Evolutionary conservation across 2,113 vertebrate genomes (phyloP).

Genomic region (Barbus barbus): DNA sequence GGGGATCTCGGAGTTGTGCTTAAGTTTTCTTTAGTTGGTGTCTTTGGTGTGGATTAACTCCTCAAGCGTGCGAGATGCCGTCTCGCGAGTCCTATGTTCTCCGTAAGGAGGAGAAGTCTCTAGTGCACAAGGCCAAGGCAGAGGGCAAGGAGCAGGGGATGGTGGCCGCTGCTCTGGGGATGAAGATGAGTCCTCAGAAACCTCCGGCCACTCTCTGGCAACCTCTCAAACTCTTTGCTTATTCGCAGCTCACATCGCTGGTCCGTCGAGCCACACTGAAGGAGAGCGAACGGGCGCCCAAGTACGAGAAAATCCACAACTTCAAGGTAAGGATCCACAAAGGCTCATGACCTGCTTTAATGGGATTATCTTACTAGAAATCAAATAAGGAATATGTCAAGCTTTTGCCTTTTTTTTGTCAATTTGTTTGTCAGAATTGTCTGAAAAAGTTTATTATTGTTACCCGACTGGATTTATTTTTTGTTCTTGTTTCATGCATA

Average conservation of each 20-base stretch:
- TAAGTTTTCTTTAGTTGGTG: background rate
- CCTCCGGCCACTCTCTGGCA: slow-evolving; percentile 87
- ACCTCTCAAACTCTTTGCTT: slow-evolving; percentile 98
- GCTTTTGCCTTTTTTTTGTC: background rate
- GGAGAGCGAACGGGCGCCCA: slow-evolving; percentile 92
- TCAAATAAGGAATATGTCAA: background rate
- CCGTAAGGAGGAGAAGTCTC: slow-evolving; percentile 76
- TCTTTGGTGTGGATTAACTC: slow-evolving; percentile 37
- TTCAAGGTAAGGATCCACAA: slow-evolving; percentile 89
- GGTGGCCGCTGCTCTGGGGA: slow-evolving; percentile 88
- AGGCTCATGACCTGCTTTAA: background rate
- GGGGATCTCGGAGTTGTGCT: background rate
- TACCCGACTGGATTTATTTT: background rate
- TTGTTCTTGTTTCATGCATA: background rate
- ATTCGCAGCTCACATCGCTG: slow-evolving; percentile 98
- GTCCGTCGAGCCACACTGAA: slow-evolving; percentile 96
- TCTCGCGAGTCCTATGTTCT: slow-evolving; percentile 86
- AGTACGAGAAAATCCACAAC: slow-evolving; percentile 99
- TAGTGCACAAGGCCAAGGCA: slow-evolving; percentile 84
- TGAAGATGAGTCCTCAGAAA: slow-evolving; percentile 95
- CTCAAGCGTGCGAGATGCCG: slow-evolving; percentile 80
- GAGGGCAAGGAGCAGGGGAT: slow-evolving; percentile 89
- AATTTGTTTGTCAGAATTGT: background rate
- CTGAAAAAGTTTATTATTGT: no score
- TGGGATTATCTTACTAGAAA: background rate